A percentile compares a stretch with the other conserved stretches of the same genome.
Evolutionary conservation across 2,113 vertebrate genomes (phyloP).

Genomic region (Cinclus mexicanus): DNA sequence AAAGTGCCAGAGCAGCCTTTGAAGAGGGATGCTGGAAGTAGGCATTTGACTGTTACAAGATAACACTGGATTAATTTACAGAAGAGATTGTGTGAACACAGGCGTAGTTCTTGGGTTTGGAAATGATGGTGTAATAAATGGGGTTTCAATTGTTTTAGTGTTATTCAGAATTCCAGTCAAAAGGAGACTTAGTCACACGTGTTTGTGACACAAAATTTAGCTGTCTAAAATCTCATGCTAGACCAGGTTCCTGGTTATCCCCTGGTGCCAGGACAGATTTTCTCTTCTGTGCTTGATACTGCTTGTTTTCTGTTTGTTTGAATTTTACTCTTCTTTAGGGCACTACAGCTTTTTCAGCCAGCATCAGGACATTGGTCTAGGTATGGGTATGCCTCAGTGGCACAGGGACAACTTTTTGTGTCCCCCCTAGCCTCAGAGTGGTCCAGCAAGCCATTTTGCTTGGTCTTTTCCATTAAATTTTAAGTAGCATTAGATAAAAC

Average conservation of each 20-base stretch:
- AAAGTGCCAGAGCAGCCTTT: neutral
- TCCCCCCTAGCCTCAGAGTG: fast-evolving
- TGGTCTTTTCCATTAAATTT: neutral
- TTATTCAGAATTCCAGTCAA: neutral
- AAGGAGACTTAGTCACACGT: neutral
- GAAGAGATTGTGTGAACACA: neutral
- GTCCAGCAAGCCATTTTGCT: neutral
- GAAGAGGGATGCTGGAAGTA: neutral
- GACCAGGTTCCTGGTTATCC: neutral
- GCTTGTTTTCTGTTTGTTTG: neutral
- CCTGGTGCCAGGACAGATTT: neutral
- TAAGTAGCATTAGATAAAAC: neutral
- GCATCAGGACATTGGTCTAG: neutral
- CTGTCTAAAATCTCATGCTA: neutral
- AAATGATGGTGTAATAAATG: neutral
- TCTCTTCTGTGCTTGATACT: neutral
- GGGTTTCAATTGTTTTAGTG: neutral
- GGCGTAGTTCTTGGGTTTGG: neutral
- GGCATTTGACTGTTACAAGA: neutral
- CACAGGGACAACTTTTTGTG: neutral
- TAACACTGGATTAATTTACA: fast-evolving
- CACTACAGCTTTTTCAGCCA: neutral
- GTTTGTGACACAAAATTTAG: neutral
- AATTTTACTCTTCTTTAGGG: neutral
- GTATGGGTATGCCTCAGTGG: neutral